Evolutionary conservation across 2,888 invertebrate genomes (phyloP).

Genomic region (Encarsia formosa): DNA sequence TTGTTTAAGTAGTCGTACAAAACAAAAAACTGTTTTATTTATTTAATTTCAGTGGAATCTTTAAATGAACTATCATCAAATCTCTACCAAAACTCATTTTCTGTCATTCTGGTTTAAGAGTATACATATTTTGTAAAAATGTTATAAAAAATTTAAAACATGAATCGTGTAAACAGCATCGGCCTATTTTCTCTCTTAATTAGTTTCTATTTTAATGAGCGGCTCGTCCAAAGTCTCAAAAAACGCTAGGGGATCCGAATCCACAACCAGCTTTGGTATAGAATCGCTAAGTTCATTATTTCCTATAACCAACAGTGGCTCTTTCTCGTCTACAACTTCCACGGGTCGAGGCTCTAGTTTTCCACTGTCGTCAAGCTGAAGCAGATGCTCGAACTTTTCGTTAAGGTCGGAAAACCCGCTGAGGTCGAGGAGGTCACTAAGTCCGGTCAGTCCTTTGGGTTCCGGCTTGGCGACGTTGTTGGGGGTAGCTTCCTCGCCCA

Average conservation of each 20-base stretch:
- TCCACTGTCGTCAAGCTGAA: conserved; percentile 20
- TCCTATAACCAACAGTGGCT: neutral
- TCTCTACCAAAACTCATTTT: too few relatives aligned
- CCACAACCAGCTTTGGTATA: conserved; percentile 9
- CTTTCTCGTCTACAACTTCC: neutral
- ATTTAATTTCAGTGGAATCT: too few relatives aligned
- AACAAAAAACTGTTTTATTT: too few relatives aligned
- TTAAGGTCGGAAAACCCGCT: conserved; percentile 24
- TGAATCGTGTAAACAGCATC: too few relatives aligned
- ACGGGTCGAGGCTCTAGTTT: neutral
- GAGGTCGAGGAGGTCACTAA: conserved; percentile 23
- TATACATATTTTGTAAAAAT: too few relatives aligned
- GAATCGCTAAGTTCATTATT: neutral
- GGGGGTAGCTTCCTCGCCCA: conserved; percentile 23
- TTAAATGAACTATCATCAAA: too few relatives aligned
- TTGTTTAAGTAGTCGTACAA: too few relatives aligned
- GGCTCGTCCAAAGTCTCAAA: conserved; percentile 19
- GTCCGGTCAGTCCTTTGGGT: conserved; percentile 5
- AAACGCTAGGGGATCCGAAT: conserved; percentile 18
- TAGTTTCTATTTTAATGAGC: conserved; percentile 23
- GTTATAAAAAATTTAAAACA: too few relatives aligned
- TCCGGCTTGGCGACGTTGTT: neutral
- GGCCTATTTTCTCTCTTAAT: too few relatives aligned
- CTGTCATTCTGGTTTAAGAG: too few relatives aligned
- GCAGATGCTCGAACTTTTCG: conserved; percentile 23